Base-by-base conservation (phyloP, 2,113 vertebrate genomes). In the Psilopogon haemacephalus region DNA sequence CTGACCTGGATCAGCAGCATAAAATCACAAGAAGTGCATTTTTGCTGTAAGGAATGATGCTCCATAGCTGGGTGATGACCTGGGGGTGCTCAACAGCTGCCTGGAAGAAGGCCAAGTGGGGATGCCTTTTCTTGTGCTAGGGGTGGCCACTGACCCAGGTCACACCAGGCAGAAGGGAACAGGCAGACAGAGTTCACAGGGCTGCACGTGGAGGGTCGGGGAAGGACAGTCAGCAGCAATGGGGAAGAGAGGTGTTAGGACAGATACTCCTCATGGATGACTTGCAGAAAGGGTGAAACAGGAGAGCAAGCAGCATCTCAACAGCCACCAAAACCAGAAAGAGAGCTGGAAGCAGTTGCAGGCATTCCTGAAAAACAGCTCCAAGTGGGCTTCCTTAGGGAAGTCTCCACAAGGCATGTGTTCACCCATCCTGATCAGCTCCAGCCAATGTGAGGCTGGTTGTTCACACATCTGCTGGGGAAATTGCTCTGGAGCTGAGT, bases 361-460 rank as follows among this genome's bases (percentile, higher is more conserved):
- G 38, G 30, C 7, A 5, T 16, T 75, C 62, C 35, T 62, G 54
- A 77, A 35, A 71, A 79, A 32, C 5, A 3, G 15, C 52, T 75
- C n/a, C 28, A 12, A 62, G 80, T 58, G 17, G 16, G 4, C 30
- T 76, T 67, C 58, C 30, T n/a, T 42, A 12, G 19, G 20, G n/a
- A 24, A 64, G 4, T 64, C 15, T 79, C 59, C 4, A 1, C 1
- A 4, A 91, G 42, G 37, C 19, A 54, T 2, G 1, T 26, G 15
- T 63, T 75, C 3, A 1, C 15, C 33, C 5, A 1, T 28, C 28
- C 20, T 8, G 6, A 6, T 18, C 1, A 2, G 35, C 58, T 75
- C 40, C 63, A 68, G 40, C 11, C 37, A 63, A 23, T 9, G 1
- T 1, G 0, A 71, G 37, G 16, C 18, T 5, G 9, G 55, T 35